These are phyloP conservation scores for Onchidella celtica DNA, from an alignment of 2,888 invertebrate species.

Conservation along the genomic window DNA sequence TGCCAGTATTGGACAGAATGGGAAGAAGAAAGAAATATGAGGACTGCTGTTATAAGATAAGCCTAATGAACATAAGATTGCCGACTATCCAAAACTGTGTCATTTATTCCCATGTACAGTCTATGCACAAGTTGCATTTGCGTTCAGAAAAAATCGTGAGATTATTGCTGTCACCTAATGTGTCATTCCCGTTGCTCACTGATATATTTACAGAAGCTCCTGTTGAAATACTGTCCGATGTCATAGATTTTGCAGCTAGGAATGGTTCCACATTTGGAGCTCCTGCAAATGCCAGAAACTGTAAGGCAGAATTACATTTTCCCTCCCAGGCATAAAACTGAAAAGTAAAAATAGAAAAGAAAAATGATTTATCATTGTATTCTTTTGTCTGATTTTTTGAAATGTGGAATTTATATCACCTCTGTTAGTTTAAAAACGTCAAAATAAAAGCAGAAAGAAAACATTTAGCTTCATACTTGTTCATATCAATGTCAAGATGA, in stretches of 20 bases:
- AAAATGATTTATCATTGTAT: no score
- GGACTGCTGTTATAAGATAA: background rate
- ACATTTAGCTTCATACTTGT: no score
- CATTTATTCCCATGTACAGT: background rate
- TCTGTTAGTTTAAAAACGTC: background rate
- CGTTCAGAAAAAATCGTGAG: no score
- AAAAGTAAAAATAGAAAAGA: constrained; percentile 24
- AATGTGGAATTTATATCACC: background rate
- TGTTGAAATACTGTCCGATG: background rate
- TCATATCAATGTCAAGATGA: no score
- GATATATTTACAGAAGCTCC: background rate
- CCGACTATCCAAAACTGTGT: no score
- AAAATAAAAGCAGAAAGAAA: no score
- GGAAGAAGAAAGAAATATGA: constrained; percentile 2
- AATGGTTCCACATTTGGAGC: constrained; percentile 36
- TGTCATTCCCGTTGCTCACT: background rate
- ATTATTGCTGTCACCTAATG: background rate
- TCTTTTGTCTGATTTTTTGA: no score
- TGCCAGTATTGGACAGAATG: constrained; percentile 2
- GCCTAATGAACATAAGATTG: constrained; percentile 21
- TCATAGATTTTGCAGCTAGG: constrained; percentile 1
- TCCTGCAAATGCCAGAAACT: constrained; percentile 37
- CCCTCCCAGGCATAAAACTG: constrained; percentile 36
- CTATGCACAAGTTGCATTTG: background rate
- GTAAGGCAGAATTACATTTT: constrained; percentile 37